phyloP scores from a whole-genome alignment of 2,888 invertebrate genomes.

The Sinelater perroti region DNA sequence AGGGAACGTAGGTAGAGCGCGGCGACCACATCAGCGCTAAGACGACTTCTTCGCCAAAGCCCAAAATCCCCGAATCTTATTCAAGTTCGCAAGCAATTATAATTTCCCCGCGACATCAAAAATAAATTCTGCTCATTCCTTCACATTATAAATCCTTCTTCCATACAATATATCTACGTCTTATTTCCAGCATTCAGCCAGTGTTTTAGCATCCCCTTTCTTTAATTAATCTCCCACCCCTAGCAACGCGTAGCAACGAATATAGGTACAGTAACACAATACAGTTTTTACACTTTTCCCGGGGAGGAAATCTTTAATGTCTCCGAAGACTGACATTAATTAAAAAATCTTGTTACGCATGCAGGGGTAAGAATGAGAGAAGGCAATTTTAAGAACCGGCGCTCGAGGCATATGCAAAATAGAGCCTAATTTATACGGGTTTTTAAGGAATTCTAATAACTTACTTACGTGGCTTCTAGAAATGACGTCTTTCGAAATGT shows the following conservation, averaged over 20 bases:
- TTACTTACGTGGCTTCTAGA: constrained; percentile 39
- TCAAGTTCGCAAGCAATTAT: constrained; percentile 52
- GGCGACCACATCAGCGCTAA: constrained; percentile 33
- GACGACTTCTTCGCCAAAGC: constrained; percentile 35
- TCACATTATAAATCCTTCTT: constrained; percentile 61
- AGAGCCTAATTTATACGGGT: constrained; percentile 52
- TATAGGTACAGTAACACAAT: constrained; percentile 60
- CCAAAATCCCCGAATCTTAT: constrained; percentile 38
- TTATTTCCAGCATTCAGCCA: constrained; percentile 59
- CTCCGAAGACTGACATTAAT: constrained; percentile 60
- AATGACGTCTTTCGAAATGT: too few species aligned
- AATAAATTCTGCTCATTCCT: constrained; percentile 58
- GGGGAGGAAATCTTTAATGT: constrained; percentile 55
- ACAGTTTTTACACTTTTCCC: constrained; percentile 60
- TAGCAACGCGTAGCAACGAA: constrained; percentile 61
- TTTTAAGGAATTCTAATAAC: constrained; percentile 43
- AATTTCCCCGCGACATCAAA: constrained; percentile 57
- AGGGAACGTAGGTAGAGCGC: too few species aligned
- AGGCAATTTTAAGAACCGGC: constrained; percentile 53
- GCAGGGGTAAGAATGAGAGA: constrained; percentile 48
- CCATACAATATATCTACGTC: constrained; percentile 61
- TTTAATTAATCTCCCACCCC: constrained; percentile 62
- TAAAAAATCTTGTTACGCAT: constrained; percentile 61
- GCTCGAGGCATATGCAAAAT: constrained; percentile 54
- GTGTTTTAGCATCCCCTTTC: constrained; percentile 62